Evolutionary conservation across 2,797 vertebrate genomes (phyloP).

Genomic region (Coendou prehensilis): DNA sequence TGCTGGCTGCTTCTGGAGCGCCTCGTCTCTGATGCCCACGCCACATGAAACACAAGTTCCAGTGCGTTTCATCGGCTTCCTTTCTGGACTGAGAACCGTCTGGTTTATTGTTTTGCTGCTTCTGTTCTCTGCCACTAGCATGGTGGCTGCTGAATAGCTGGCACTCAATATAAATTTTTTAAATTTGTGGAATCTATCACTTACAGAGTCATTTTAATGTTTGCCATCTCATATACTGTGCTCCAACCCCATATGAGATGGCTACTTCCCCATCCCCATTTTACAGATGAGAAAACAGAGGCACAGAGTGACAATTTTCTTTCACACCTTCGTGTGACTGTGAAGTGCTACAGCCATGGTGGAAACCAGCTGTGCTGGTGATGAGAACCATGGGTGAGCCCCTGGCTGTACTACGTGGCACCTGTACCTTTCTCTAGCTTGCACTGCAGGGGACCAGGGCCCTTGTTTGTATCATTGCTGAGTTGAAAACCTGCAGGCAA

Average conservation of each 20-base stretch:
- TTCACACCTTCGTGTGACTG: background rate
- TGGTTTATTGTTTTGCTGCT: background rate
- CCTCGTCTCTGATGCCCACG: fast-evolving
- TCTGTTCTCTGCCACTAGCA: background rate
- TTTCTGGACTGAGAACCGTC: background rate
- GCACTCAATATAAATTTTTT: background rate
- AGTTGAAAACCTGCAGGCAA: background rate
- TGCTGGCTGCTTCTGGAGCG: background rate
- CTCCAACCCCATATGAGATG: background rate
- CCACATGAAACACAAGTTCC: background rate
- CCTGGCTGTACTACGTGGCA: background rate
- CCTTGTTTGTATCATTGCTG: background rate
- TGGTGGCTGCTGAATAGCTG: background rate
- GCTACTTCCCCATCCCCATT: background rate
- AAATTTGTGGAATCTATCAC: background rate
- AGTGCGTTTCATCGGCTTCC: background rate
- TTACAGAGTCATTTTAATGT: background rate
- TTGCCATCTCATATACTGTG: background rate
- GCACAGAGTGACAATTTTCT: background rate
- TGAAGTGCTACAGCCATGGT: background rate
- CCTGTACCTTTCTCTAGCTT: background rate
- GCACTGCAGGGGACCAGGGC: background rate
- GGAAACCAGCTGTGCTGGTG: background rate
- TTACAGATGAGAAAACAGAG: background rate
- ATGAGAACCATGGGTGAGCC: background rate